phyloP scores from a whole-genome alignment of 1,140 invertebrate species.

The Uloborus diversus region DNA sequence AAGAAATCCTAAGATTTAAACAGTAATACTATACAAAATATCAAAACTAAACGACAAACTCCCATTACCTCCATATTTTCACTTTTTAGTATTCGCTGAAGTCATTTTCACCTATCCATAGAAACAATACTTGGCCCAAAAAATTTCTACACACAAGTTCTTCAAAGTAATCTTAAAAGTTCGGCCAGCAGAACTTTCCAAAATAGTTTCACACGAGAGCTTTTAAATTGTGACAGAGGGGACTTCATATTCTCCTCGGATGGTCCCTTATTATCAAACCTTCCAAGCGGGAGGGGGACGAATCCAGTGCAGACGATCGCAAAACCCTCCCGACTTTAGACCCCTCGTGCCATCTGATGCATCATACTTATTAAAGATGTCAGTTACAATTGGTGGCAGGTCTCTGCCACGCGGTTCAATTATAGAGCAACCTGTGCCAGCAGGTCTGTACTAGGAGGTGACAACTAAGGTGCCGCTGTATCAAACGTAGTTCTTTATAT shows the following conservation, averaged over 20 bases:
- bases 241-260: neutral
- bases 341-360: slow-evolving; percentile 27
- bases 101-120: no score
- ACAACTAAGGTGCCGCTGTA: slow-evolving; percentile 26
- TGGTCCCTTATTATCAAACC: neutral
- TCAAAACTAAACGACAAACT: no score
- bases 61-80: no score
- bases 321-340: neutral
- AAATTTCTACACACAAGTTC: no score
- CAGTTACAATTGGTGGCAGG: slow-evolving; percentile 45
- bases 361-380: slow-evolving; percentile 49
- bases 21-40: no score
- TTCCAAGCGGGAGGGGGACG: neutral
- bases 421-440: neutral
- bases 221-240: neutral
- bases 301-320: neutral
- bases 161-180: no score
- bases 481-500: slow-evolving; percentile 33
- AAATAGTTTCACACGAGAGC: no score
- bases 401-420: neutral
- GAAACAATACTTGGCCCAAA: no score
- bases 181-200: no score
- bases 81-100: no score
- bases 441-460: slow-evolving; percentile 13
- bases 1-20: no score